Evolutionary conservation across 2,113 vertebrate genomes (phyloP).

Genomic region (Lepus americanus): DNA sequence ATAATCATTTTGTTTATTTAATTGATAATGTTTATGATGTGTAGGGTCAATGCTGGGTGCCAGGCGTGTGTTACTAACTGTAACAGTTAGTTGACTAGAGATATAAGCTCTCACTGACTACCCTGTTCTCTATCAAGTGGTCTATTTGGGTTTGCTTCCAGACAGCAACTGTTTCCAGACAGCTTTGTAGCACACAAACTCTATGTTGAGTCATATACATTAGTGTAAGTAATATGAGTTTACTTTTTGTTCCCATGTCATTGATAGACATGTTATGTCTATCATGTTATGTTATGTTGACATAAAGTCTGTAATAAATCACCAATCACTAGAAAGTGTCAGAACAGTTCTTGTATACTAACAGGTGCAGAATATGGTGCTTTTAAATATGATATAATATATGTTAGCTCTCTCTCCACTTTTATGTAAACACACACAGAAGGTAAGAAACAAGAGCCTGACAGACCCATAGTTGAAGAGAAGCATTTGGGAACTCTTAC

Average conservation of each 20-base stretch:
- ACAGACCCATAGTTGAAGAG: neutral
- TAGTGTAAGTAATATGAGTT: neutral
- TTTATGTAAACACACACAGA: neutral
- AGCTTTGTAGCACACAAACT: neutral
- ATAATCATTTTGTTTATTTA: slow-evolving; percentile 23
- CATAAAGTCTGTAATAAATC: neutral
- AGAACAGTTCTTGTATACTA: neutral
- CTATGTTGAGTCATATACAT: neutral
- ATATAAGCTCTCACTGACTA: neutral
- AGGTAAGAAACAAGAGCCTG: neutral
- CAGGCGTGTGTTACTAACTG: neutral
- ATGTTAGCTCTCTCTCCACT: neutral
- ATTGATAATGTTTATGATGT: neutral
- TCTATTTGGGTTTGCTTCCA: neutral
- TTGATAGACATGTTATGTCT: neutral
- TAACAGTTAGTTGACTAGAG: neutral
- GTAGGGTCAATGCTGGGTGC: neutral
- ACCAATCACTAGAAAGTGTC: neutral
- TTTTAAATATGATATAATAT: neutral
- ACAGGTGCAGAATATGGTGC: neutral
- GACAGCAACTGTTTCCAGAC: neutral
- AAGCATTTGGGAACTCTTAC: neutral
- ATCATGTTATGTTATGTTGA: neutral
- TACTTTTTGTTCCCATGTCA: neutral
- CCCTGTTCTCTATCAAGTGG: neutral